Evolutionary conservation across 2,113 vertebrate genomes (phyloP).

Genomic region (mouse (Mus musculus)): GRCm39 chr14:96495001-96495500

Average conservation of each 20-base stretch:
- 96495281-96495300: too few species aligned
- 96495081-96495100: neutral
- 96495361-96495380: neutral
- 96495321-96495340: neutral
- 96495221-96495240: neutral
- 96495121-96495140: neutral
- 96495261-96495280: neutral
- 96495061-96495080: neutral
- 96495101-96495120: neutral
- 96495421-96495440: fast-evolving
- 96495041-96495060: neutral
- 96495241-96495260: too few species aligned
- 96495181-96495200: neutral
- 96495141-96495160: neutral
- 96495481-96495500: neutral
- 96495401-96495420: neutral
- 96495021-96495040: neutral
- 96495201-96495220: neutral
- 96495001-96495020: neutral
- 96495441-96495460: neutral
- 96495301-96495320: too few species aligned
- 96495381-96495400: neutral
- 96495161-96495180: neutral
- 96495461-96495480: neutral
- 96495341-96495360: neutral